Conservation (phyloP, 2,113 vertebrate species). For the Epinephelus lanceolatus region DNA sequence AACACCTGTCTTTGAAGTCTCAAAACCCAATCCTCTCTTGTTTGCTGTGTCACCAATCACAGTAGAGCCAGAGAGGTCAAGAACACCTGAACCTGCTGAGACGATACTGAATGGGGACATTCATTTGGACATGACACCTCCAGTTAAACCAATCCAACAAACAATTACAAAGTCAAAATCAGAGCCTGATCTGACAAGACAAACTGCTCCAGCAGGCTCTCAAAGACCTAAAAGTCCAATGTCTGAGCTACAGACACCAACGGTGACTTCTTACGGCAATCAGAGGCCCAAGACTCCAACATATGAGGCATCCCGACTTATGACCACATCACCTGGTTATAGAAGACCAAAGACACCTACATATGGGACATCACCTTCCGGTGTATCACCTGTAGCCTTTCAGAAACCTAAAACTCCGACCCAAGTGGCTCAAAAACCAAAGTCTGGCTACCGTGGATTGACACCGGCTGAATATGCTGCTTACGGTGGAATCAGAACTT, state of each 20-base stretch:
- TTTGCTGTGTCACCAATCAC: slow-evolving; percentile 82
- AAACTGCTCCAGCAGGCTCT: slow-evolving; percentile 11
- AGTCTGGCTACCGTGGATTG: slow-evolving; percentile 81
- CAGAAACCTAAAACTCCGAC: slow-evolving; percentile 82
- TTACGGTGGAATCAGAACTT: slow-evolving; percentile 82
- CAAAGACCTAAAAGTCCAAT: slow-evolving; percentile 41
- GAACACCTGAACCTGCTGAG: slow-evolving; percentile 46
- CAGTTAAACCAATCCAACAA: slow-evolving; percentile 44
- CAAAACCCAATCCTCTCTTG: slow-evolving; percentile 83
- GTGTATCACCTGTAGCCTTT: slow-evolving; percentile 56
- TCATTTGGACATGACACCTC: slow-evolving; percentile 43
- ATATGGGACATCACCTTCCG: slow-evolving; percentile 40
- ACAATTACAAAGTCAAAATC: slow-evolving; percentile 61
- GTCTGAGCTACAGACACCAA: slow-evolving; percentile 37
- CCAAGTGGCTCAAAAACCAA: slow-evolving; percentile 64
- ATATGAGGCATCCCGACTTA: slow-evolving; percentile 64
- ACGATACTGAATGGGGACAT: slow-evolving; percentile 65
- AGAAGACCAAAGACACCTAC: slow-evolving; percentile 79
- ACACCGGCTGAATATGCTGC: slow-evolving; percentile 84
- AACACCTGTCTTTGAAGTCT: slow-evolving; percentile 81
- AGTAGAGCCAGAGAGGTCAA: slow-evolving; percentile 75
- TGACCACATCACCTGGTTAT: slow-evolving; percentile 58
- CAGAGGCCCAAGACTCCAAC: slow-evolving; percentile 76
- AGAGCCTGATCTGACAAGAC: slow-evolving; percentile 51
- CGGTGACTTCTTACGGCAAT: slow-evolving; percentile 21